These are phyloP conservation scores for Stenolophus ochropezus DNA, from an alignment of 2,888 invertebrate species.

Conservation along the genomic window DNA sequence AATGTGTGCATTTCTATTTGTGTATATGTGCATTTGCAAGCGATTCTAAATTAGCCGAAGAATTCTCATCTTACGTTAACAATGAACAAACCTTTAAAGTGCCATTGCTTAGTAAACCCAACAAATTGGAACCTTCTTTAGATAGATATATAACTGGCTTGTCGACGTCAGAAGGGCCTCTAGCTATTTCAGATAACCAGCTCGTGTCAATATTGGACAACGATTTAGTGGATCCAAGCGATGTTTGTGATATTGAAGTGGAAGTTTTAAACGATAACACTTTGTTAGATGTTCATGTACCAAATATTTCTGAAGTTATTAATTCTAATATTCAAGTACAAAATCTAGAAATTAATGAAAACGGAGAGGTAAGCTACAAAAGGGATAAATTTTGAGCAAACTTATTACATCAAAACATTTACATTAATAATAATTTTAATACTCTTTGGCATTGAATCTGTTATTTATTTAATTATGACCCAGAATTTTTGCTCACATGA, in stretches of 20 bases:
- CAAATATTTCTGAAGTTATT: constrained; percentile 58
- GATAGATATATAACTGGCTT: constrained; percentile 20
- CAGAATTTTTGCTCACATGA: too few species aligned
- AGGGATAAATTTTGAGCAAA: too few species aligned
- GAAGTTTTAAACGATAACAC: constrained; percentile 59
- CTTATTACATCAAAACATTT: too few species aligned
- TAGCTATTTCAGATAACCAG: constrained; percentile 55
- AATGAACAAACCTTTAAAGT: constrained; percentile 70
- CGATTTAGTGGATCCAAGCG: constrained; percentile 54
- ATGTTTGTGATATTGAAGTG: constrained; percentile 61
- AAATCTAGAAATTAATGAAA: constrained; percentile 57
- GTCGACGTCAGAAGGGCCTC: neutral
- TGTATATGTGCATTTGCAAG: constrained; percentile 83
- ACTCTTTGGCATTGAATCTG: too few species aligned
- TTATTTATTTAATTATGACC: too few species aligned
- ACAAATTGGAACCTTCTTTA: constrained; percentile 16
- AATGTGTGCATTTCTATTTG: constrained; percentile 83
- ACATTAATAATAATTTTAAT: too few species aligned
- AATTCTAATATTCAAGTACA: constrained; percentile 57
- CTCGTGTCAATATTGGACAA: constrained; percentile 60
- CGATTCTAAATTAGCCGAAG: constrained; percentile 77
- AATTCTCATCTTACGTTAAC: constrained; percentile 78
- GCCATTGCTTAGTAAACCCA: constrained; percentile 26
- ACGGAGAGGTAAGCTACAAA: constrained; percentile 57
- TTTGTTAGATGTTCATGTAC: constrained; percentile 52